Conservation (phyloP, 1,140 invertebrate species). For the Drosophila santomea region DNA sequence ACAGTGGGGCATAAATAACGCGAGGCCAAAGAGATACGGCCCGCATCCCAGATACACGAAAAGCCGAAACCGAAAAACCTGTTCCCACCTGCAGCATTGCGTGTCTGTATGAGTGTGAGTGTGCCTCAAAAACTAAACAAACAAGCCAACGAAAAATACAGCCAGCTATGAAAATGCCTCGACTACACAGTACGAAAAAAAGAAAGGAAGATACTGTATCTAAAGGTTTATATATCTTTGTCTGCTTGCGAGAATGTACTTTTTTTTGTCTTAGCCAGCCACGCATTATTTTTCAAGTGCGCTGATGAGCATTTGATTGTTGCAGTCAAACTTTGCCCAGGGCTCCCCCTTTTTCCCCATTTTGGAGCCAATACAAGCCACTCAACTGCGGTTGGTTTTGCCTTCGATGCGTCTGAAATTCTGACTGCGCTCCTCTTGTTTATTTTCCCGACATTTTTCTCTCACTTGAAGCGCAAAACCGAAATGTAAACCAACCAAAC, state of each 20-base stretch:
- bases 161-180: conserved; percentile 67
- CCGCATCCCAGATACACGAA: conserved; percentile 53
- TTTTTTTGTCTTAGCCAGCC: conserved; percentile 59
- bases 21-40: conserved; percentile 73
- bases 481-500: conserved; percentile 74
- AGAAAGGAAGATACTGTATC: conserved; percentile 36
- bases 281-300: conserved; percentile 81
- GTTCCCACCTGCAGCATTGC: conserved; percentile 78
- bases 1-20: conserved; percentile 80
- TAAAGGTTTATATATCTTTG: not conserved
- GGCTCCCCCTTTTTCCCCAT: conserved; percentile 13
- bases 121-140: conserved; percentile 77
- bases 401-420: conserved; percentile 42
- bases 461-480: conserved; percentile 77
- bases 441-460: conserved; percentile 79
- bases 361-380: conserved; percentile 49
- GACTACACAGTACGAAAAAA: conserved; percentile 53
- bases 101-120: conserved; percentile 55
- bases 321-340: conserved; percentile 51
- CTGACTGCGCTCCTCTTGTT: conserved; percentile 58
- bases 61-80: conserved; percentile 59
- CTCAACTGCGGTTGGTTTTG: conserved; percentile 14
- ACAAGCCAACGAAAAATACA: conserved; percentile 78
- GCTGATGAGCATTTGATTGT: conserved; percentile 82
- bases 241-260: not conserved